These are phyloP conservation scores for Scaptomyza graminum DNA, from an alignment of 1,140 invertebrate genomes.

Conservation along the genomic window DNA sequence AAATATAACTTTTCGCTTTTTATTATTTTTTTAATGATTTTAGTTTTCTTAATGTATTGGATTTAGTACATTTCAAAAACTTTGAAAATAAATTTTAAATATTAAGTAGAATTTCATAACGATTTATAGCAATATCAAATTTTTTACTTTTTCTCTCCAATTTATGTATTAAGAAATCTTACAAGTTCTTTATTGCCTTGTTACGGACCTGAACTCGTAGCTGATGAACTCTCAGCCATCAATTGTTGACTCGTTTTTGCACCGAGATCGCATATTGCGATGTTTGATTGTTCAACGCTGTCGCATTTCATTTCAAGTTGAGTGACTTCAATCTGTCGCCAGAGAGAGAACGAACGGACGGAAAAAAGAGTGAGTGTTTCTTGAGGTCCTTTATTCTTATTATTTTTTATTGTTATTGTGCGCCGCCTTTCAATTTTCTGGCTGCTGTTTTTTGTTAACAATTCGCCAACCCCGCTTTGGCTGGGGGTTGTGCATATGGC, in stretches of 20 bases:
- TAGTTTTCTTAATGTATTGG: too few species aligned
- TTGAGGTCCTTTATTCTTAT: slow-evolving; percentile 66
- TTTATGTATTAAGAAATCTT: too few species aligned
- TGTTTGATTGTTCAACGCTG: slow-evolving; percentile 75
- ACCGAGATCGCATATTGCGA: slow-evolving; percentile 52
- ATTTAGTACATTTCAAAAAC: too few species aligned
- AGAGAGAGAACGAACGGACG: slow-evolving; percentile 5
- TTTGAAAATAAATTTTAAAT: too few species aligned
- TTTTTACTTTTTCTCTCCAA: too few species aligned
- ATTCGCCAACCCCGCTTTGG: slow-evolving; percentile 58
- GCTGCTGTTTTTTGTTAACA: slow-evolving; percentile 43
- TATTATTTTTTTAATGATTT: too few species aligned
- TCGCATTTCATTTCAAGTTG: slow-evolving; percentile 83
- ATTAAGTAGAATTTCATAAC: too few species aligned
- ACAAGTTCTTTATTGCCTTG: not conserved
- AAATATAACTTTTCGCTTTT: too few species aligned
- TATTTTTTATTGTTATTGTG: slow-evolving; percentile 51
- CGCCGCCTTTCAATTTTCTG: slow-evolving; percentile 43
- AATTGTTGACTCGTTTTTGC: slow-evolving; percentile 32
- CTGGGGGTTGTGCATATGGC: slow-evolving; percentile 81
- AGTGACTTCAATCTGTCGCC: slow-evolving; percentile 83
- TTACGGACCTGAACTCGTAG: not conserved
- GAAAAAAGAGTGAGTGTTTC: slow-evolving; percentile 27
- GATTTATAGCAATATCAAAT: too few species aligned
- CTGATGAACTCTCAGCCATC: not conserved